These are phyloP conservation scores for Mus minutoides DNA, from an alignment of 2,797 vertebrate genomes.

Conservation along the genomic window DNA sequence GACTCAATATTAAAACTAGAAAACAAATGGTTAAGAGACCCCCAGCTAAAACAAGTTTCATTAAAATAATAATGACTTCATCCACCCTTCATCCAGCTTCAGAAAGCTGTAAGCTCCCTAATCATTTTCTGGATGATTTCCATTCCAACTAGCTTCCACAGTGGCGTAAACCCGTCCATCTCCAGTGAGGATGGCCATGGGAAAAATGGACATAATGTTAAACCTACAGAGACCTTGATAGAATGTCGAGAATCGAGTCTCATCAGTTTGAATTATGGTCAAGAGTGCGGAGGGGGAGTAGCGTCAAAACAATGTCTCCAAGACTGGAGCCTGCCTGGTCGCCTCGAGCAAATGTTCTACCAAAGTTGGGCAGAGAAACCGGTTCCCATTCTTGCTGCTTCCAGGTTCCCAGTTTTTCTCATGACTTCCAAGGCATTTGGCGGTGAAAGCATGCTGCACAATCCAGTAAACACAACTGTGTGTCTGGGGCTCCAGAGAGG, in stretches of 20 bases:
- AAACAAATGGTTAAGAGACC: conserved; percentile 70
- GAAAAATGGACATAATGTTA: conserved; percentile 63
- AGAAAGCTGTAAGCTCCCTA: conserved; percentile 62
- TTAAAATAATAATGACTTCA: conserved; percentile 75
- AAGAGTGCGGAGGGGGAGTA: background rate
- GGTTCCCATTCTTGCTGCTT: conserved; percentile 68
- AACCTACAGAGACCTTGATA: conserved; percentile 55
- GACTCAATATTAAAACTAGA: conserved; percentile 70
- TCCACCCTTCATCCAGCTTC: conserved; percentile 29
- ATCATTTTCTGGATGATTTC: conserved; percentile 73
- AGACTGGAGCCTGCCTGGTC: conserved; percentile 64
- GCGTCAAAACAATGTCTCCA: conserved; percentile 70
- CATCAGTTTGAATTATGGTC: conserved; percentile 76
- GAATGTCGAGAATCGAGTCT: conserved; percentile 67
- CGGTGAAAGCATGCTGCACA: background rate
- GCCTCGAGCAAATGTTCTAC: conserved; percentile 69
- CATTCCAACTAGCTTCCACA: conserved; percentile 56
- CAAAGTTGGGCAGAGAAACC: conserved; percentile 69
- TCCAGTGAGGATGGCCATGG: conserved; percentile 56
- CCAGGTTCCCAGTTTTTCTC: conserved; percentile 55
- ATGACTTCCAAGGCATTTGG: conserved; percentile 34
- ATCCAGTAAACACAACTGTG: background rate
- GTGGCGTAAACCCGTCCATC: conserved; percentile 45
- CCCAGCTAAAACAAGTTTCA: conserved; percentile 64
- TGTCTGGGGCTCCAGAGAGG: background rate